Evolutionary conservation across 1,140 invertebrate genomes (phyloP), one percentile per base, ranked within the genome.

Genomic region (Scaptomyza pallida): DNA sequence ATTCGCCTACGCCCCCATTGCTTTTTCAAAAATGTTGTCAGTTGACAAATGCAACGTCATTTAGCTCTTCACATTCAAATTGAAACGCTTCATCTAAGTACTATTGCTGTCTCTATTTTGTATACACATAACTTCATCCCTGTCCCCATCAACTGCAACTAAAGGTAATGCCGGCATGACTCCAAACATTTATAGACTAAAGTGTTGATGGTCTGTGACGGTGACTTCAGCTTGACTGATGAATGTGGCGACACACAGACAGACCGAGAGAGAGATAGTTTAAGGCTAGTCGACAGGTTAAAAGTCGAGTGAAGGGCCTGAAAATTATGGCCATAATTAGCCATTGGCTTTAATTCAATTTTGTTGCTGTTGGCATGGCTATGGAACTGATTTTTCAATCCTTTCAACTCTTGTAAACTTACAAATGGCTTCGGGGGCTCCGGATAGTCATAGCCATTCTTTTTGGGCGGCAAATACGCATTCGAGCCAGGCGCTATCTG

Each of bases 401-500:
- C 5, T 19, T 47, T 21, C 5, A n/a, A 10, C 33, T n/a, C 12
- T 40, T 13, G 57, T 26, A 15, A 50, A 86, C 81, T 82, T 44
- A 90, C 86, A 52, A 91, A 88, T 77, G 89, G 89, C 55, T 79
- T 85, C 12, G 81, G 75, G 48, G 89, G 89, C 23, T 78, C 79
- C 44, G 82, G 71, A 45, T 91, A 91, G 44, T 91, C 82, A 54
- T 93, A 93, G 37, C 92, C 92, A 65, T 89, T 90, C 63, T 86
- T 82, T 55, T 74, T 91, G 35, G 94, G 94, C 43, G 94, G 94
- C 45, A 94, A 89, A 78, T 94, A 94, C 23, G 93, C 93, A 78
- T 94, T 94, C 71, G 93, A 92, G 47, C 93, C 93, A 4, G 70
- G 92, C 77, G 78, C 91, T 75, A 91, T 56, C 65, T 91, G 89